Conservation (phyloP, 1,140 invertebrate species). For the Sitophilus oryzae region DNA sequence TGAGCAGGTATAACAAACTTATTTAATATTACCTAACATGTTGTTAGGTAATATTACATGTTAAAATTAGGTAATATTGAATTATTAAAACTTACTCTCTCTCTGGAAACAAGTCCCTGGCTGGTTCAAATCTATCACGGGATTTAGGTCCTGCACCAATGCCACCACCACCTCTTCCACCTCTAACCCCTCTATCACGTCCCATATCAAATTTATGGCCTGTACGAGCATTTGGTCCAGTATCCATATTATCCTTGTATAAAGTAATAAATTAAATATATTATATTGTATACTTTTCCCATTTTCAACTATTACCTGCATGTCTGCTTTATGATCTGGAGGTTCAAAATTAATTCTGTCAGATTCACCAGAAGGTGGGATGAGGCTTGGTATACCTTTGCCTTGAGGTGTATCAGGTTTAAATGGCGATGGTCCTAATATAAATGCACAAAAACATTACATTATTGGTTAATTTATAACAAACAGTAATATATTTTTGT, state of each 20-base stretch:
- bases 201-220: slow-evolving; percentile 14
- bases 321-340: slow-evolving; percentile 3
- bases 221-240: slow-evolving; percentile 21
- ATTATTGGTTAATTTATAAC: too few relatives aligned
- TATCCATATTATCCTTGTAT: slow-evolving; percentile 19
- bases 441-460: neutral
- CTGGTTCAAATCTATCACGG: slow-evolving; percentile 19
- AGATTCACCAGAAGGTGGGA: neutral
- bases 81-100: neutral
- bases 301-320: too few relatives aligned
- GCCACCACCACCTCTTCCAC: slow-evolving; percentile 13
- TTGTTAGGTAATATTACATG: too few relatives aligned
- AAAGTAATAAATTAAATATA: neutral
- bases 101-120: neutral
- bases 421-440: neutral
- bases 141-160: slow-evolving; percentile 6
- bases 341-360: slow-evolving; percentile 1
- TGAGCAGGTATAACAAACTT: too few relatives aligned
- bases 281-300: too few relatives aligned
- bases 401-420: neutral
- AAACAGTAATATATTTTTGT: too few relatives aligned
- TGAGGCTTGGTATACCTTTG: neutral
- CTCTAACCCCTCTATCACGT: neutral
- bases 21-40: too few relatives aligned
- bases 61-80: neutral